phyloP scores from a whole-genome alignment of 2,113 vertebrate species.

The Syngnathoides biaculeatus region DNA sequence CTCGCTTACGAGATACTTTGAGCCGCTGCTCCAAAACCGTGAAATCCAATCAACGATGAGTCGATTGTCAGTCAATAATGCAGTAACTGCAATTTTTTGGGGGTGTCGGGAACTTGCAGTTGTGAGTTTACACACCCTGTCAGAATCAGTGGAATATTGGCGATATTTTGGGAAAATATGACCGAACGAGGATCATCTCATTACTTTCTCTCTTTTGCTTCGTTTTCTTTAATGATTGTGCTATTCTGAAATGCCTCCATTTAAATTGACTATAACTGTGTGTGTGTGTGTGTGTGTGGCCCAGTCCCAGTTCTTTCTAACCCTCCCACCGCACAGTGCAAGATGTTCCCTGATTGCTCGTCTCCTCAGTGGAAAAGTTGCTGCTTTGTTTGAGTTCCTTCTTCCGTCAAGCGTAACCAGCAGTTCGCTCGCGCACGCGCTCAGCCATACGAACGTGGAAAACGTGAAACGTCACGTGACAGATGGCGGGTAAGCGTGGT shows the following conservation, averaged over 20 bases:
- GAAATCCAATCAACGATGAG: not conserved
- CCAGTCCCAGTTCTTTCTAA: slow-evolving; percentile 19
- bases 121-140: not conserved
- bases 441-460: not conserved
- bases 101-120: not conserved
- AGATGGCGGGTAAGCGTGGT: no score
- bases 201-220: no score
- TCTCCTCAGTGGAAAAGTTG: slow-evolving; percentile 43
- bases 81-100: not conserved
- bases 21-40: not conserved
- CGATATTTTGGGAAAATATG: no score
- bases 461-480: no score
- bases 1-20: no score
- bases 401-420: slow-evolving; percentile 36
- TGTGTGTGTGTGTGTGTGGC: slow-evolving; percentile 17
- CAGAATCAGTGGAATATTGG: no score
- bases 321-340: slow-evolving; percentile 32
- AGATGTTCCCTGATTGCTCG: slow-evolving; percentile 48
- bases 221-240: not conserved
- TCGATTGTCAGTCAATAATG: not conserved
- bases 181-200: no score
- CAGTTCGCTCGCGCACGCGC: not conserved
- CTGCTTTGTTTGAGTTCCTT: slow-evolving; percentile 53
- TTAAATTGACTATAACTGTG: not conserved
- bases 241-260: not conserved